Evolutionary conservation across 2,888 invertebrate genomes (phyloP).

Genomic region (Netelia melanura): DNA sequence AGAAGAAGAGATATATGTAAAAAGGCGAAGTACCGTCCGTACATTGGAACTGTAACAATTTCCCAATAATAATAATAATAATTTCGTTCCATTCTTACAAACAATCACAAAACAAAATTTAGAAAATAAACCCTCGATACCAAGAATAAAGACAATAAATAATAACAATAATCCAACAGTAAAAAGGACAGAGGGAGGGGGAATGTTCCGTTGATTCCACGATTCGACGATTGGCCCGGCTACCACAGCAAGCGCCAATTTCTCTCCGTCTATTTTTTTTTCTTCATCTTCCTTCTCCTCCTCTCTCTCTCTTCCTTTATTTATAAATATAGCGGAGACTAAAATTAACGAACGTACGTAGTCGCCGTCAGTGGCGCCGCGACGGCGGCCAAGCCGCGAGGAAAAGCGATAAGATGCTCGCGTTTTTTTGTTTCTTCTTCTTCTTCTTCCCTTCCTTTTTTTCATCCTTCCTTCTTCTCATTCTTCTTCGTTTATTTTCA

Average conservation of each 20-base stretch:
- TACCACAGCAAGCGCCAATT: not conserved
- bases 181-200: not conserved
- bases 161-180: no score
- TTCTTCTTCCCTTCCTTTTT: not conserved
- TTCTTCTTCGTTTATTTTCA: not conserved
- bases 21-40: no score
- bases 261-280: conserved; percentile 54
- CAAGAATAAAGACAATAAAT: no score
- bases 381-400: conserved; percentile 21
- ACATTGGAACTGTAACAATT: no score
- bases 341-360: conserved; percentile 73
- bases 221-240: conserved; percentile 4
- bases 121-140: no score
- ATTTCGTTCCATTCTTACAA: no score
- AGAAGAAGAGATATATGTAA: no score
- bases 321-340: conserved; percentile 77
- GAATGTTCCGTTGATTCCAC: not conserved
- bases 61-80: no score
- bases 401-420: not conserved
- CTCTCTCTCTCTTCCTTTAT: conserved; percentile 61
- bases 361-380: conserved; percentile 67
- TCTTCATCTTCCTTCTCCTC: not conserved
- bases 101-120: no score
- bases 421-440: not conserved
- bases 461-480: not conserved